Base-by-base conservation (phyloP, 2,888 invertebrate species). In the Steinernema hermaphroditum region DNA sequence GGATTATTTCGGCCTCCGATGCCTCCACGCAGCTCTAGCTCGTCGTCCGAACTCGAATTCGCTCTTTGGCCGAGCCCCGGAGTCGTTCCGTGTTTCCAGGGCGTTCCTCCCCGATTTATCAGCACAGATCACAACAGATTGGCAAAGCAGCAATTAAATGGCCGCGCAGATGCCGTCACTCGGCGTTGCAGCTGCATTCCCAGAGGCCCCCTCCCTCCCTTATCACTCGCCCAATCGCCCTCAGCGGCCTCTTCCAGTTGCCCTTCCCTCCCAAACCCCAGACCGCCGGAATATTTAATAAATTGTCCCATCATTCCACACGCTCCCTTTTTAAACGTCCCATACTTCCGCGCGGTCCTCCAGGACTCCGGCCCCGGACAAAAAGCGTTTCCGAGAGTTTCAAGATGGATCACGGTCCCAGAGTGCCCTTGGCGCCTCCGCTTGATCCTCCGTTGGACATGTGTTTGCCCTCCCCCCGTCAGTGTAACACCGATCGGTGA, bases 401-500 rank as follows among this genome's bases (percentile, higher is more conserved):
- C 62, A 62, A 62, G 62, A 62, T 32, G 62, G 27, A 29, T 12
- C 16, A 62, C 29, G 62, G 16, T 19, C 62, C 34, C 27, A 12
- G 62, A 8, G 29, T 62, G 62, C 62, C 32, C 32, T 62, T 46
- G 9, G n/a, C 46, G 46, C 9, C n/a, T 8, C 43, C 16, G 19
- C 54, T 8, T 62, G 62, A 62, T 62, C n/a, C 62, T 9, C 2
- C 62, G 2, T n/a, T 12, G 54, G 22, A 54, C 54, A 54, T 54
- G 62, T 62, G 62, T 62, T 54, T 54, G 24, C 62, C 27, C 27
- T 19, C 9, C 34, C 32, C 12, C 62, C 32, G 8, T 6, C 29
- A n/a, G 32, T 62, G 62, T 62, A 62, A 62, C 46, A 62, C 29
- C 62, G 62, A 24, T 62, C 27, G 62, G 32, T 62, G 62, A 32